Evolutionary conservation across 2,113 vertebrate genomes (phyloP).

Genomic region (Gobius niger): DNA sequence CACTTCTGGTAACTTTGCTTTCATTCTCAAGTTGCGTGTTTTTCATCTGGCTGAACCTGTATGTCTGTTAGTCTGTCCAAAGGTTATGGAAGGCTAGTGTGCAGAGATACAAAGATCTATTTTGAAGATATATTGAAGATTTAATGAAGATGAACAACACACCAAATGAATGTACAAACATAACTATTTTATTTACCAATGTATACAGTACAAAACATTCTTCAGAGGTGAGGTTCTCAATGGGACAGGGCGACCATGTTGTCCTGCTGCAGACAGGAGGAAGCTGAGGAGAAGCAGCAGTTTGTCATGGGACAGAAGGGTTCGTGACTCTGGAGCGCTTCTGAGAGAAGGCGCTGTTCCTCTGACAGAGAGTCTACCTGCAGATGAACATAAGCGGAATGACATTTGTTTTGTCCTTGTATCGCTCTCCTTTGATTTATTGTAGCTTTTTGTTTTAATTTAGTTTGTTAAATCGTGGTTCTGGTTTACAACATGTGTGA

Average conservation of each 20-base stretch:
- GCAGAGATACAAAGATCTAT: background rate
- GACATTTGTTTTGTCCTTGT: background rate
- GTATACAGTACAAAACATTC: background rate
- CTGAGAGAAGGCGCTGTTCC: constrained; percentile 84
- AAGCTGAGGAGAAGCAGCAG: constrained; percentile 56
- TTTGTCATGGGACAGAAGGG: constrained; percentile 84
- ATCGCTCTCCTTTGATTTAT: too few species aligned
- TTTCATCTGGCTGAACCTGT: too few species aligned
- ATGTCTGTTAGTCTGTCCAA: background rate
- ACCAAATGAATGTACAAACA: background rate
- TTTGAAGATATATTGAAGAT: background rate
- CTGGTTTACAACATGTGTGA: too few species aligned
- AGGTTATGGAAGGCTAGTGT: background rate
- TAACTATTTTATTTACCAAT: background rate
- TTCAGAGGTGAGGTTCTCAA: background rate
- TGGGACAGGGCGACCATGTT: background rate
- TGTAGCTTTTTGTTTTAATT: too few species aligned
- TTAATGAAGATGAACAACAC: background rate
- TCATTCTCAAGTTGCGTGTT: too few species aligned
- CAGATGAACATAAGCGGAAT: background rate
- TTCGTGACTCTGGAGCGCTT: constrained; percentile 85
- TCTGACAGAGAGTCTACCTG: constrained; percentile 85
- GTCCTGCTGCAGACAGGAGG: constrained; percentile 27
- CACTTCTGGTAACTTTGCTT: too few species aligned
- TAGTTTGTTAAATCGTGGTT: too few species aligned